Evolutionary conservation across 1,140 invertebrate genomes (phyloP).

Genomic region (Ceratina calcarata): DNA sequence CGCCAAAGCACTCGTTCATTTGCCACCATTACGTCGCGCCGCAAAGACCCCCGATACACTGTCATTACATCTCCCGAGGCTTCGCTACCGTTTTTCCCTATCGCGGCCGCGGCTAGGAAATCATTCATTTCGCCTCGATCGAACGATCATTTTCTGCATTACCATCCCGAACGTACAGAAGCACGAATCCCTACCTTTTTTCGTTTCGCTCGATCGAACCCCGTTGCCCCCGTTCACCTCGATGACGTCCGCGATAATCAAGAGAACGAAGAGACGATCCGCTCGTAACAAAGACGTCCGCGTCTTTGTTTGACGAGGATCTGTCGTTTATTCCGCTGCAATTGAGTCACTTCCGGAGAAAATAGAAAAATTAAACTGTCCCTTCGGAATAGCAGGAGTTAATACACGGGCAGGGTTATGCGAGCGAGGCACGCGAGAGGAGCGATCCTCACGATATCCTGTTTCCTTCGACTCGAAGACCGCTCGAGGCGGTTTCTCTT

Average conservation of each 20-base stretch:
- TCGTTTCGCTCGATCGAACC: not conserved
- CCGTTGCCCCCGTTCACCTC: not conserved
- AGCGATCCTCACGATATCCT: conserved; percentile 3
- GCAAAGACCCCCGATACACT: conserved; percentile 16
- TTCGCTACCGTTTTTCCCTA: conserved; percentile 10
- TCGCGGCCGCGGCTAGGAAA: not conserved
- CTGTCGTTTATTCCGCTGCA: conserved; percentile 22
- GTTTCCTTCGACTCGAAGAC: not conserved
- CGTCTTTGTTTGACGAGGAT: not conserved
- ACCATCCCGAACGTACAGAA: not conserved
- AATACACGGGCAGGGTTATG: conserved; percentile 30
- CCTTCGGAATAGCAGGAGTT: not conserved
- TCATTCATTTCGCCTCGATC: not conserved
- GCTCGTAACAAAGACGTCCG: not conserved
- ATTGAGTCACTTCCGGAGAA: conserved; percentile 50
- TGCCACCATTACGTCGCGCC: not conserved
- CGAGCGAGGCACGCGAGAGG: conserved; percentile 18
- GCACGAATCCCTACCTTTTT: not conserved
- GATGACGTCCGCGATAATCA: not conserved
- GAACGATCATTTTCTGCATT: not conserved
- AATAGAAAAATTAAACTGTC: conserved; percentile 34
- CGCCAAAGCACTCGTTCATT: conserved; percentile 16
- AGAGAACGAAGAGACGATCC: not conserved
- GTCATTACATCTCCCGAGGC: conserved; percentile 5
- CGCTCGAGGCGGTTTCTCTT: not conserved